Evolutionary conservation across 2,113 vertebrate species (phyloP), one percentile per base, ranked within the genome.

Genomic region (Anguilla japonica): DNA sequence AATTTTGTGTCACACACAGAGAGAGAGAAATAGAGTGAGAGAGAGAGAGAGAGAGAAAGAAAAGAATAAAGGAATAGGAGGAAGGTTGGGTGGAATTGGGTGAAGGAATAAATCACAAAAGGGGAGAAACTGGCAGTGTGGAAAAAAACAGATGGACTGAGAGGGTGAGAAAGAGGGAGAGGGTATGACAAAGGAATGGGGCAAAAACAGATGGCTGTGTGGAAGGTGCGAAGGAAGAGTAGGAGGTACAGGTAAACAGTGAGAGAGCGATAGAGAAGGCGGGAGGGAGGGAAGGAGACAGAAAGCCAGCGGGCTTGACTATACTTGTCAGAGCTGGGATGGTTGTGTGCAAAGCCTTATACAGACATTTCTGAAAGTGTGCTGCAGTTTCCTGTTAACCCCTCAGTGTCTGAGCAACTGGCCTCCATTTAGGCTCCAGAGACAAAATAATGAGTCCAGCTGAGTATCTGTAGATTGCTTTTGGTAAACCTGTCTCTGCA

Each of bases 361-460:
- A 95, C 91, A 96, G 95, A 93, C 93, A 95, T 94, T 93, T 95
- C 87, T 89, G 91, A 91, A 88, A 34, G 11, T 82, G 86, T 87
- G 29, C 89, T 88, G 87, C 41, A 56, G 88, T 91, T 95, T 95
- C 95, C 94, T 95, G 94, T 95, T 95, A 95, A 95, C 94, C 88
- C 93, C 78, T 91, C 56, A 34, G 79, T 91, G 84, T 46, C 89
- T 15, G 39, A 56, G 56, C 46, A 86, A 89, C 84, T 67, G 34
- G 46, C 71, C 89, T 84, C 87, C 1, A 15, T 41, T 75, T 16
- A 40, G 83, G 4, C 53, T 89, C 57, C 79, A 29, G 20, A 0
- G 83, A 50, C 43, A 87, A 29, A 75, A 14, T 34, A 78, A 11
- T 79, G 46, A 34, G 34, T 43, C n/a, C 81, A 34, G 22, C 16